Percentiles rank a stretch among this genome's conserved stretches.
phyloP scores from a whole-genome alignment of 2,113 vertebrate species.

The Pithys albifrons region DNA sequence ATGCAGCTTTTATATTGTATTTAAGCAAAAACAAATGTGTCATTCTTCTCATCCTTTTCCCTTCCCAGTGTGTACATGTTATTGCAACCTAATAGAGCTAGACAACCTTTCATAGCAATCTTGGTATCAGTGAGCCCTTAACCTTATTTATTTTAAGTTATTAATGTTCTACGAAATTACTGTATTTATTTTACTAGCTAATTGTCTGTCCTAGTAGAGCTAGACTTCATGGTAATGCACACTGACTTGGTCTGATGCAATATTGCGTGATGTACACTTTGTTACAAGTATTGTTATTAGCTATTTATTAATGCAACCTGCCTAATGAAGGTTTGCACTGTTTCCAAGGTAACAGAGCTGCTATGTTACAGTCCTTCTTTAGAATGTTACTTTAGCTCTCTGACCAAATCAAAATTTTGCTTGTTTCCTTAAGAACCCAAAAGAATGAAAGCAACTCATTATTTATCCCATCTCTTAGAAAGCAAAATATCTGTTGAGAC shows the following conservation, averaged over 20 bases:
- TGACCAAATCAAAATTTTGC: neutral
- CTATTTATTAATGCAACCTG: conserved; percentile 22
- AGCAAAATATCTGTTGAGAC: neutral
- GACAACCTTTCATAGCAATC: neutral
- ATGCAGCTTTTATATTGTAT: neutral
- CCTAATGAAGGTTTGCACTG: neutral
- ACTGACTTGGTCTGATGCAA: neutral
- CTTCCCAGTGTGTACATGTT: neutral
- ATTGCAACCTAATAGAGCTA: neutral
- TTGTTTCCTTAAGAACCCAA: neutral
- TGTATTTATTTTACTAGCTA: neutral
- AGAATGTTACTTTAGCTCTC: neutral
- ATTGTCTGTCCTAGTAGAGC: neutral
- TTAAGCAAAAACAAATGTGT: neutral
- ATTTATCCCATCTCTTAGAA: neutral
- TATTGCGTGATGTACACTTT: neutral
- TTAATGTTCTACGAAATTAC: neutral
- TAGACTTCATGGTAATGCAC: neutral
- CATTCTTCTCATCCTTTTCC: neutral
- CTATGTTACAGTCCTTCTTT: neutral
- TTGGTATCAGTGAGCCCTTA: neutral
- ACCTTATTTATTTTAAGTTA: neutral
- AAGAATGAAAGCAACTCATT: neutral
- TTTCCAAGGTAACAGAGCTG: conserved; percentile 24
- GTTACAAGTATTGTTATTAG: neutral